phyloP scores from a whole-genome alignment of 2,797 vertebrate species.

The Hoplostethus atlanticus region DNA sequence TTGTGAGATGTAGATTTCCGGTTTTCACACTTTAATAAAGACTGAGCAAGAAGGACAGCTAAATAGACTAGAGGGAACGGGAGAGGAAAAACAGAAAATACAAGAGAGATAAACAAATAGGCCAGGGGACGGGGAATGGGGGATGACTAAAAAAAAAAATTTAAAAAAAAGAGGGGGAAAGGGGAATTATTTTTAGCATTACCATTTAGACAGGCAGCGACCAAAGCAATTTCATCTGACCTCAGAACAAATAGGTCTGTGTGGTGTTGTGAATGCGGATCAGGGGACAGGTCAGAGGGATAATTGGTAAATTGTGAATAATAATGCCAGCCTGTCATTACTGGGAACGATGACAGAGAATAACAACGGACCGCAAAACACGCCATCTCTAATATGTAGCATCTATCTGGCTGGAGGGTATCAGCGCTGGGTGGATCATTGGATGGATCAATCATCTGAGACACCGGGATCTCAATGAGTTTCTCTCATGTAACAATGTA shows the following conservation, averaged over 20 bases:
- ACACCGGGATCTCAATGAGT: too few relatives aligned
- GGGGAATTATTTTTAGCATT: slow-evolving; percentile 58
- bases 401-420: neutral
- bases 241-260: slow-evolving; percentile 51
- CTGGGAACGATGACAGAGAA: slow-evolving; percentile 25
- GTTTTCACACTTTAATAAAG: slow-evolving; percentile 1
- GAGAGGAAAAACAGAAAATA: slow-evolving; percentile 10
- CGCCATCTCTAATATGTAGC: neutral
- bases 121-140: slow-evolving; percentile 7
- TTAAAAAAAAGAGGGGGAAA: neutral
- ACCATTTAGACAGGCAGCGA: slow-evolving; percentile 55
- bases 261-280: slow-evolving; percentile 48
- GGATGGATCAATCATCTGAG: neutral
- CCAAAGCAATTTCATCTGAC: slow-evolving; percentile 63
- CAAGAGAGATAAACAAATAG: slow-evolving; percentile 15
- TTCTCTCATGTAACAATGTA: slow-evolving; percentile 9
- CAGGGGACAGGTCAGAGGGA: slow-evolving; percentile 47
- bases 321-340: slow-evolving; percentile 49
- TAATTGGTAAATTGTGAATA: slow-evolving; percentile 70
- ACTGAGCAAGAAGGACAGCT: slow-evolving; percentile 1
- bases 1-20: neutral
- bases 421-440: neutral
- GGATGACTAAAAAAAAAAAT: slow-evolving; percentile 5
- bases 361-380: slow-evolving; percentile 25
- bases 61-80: slow-evolving; percentile 8